These are phyloP conservation scores for Tor tambroides DNA, from an alignment of 2,113 vertebrate genomes.

Conservation along the genomic window DNA sequence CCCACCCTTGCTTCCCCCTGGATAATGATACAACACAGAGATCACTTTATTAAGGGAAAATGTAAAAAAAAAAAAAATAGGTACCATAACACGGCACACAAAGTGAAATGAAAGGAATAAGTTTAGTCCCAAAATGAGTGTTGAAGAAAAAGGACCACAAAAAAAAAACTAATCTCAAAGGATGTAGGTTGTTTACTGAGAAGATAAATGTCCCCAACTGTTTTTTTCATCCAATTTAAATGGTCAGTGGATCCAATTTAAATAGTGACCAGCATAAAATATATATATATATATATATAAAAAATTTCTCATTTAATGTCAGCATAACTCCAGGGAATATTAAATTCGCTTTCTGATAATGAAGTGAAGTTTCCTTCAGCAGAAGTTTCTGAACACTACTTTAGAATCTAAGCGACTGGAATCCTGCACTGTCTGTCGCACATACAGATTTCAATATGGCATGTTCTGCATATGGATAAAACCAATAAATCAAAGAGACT, in stretches of 20 bases:
- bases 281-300: slow-evolving; percentile 15
- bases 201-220: slow-evolving; percentile 50
- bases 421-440: slow-evolving; percentile 66
- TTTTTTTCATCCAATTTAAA: slow-evolving; percentile 62
- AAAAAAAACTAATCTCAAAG: slow-evolving; percentile 49
- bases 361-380: slow-evolving; percentile 69
- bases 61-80: background rate
- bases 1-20: slow-evolving; percentile 61
- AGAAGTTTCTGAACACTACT: slow-evolving; percentile 48
- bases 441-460: slow-evolving; percentile 67
- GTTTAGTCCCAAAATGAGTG: background rate
- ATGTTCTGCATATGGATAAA: slow-evolving; percentile 68
- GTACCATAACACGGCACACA: background rate
- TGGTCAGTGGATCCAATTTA: slow-evolving; percentile 54
- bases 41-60: slow-evolving; percentile 69
- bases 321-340: slow-evolving; percentile 70
- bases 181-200: slow-evolving; percentile 47
- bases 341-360: slow-evolving; percentile 70
- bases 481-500: slow-evolving; percentile 69
- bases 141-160: slow-evolving; percentile 58
- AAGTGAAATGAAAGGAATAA: slow-evolving; percentile 5
- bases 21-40: slow-evolving; percentile 68
- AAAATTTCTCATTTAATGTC: slow-evolving; percentile 72
- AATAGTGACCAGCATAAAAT: slow-evolving; percentile 69
- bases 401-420: slow-evolving; percentile 51